Conservation (phyloP, 2,113 vertebrate species). For the Rissa tridactyla region DNA sequence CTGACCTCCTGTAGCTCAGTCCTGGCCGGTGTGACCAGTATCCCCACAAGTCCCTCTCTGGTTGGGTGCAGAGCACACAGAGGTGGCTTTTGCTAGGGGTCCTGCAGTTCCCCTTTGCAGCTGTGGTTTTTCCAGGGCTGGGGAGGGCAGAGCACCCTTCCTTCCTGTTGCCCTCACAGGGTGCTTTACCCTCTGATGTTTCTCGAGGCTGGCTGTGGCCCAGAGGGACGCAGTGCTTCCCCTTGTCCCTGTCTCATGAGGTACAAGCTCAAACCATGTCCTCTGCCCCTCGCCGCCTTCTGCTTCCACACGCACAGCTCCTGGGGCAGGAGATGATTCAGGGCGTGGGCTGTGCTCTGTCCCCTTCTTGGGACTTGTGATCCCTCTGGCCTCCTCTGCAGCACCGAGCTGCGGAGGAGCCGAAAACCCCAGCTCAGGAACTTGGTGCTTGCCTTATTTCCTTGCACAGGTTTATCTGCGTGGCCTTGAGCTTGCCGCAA, state of each 20-base stretch:
- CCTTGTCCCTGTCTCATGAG: rapidly evolving
- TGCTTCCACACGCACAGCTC: neutral
- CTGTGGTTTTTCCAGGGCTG: neutral
- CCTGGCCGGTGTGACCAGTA: neutral
- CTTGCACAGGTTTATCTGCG: rapidly evolving
- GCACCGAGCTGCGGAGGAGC: neutral
- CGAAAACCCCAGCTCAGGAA: too few relatives aligned
- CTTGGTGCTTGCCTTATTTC: rapidly evolving
- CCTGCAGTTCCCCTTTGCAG: too few relatives aligned
- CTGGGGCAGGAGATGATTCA: neutral
- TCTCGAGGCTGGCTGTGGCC: neutral
- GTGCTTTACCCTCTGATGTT: rapidly evolving
- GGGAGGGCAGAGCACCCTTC: neutral
- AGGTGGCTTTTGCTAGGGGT: too few relatives aligned
- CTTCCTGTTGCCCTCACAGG: neutral
- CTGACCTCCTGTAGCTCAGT: rapidly evolving
- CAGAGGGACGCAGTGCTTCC: rapidly evolving
- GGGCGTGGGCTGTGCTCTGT: neutral
- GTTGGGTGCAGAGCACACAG: neutral
- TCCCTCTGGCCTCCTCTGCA: too few relatives aligned
- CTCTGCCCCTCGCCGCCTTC: rapidly evolving
- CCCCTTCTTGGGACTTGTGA: neutral
- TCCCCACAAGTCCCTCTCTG: rapidly evolving
- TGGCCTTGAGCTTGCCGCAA: neutral
- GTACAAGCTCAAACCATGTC: rapidly evolving